These are phyloP conservation scores for Limosa lapponica DNA, from an alignment of 2,797 vertebrate species.

Conservation along the genomic window DNA sequence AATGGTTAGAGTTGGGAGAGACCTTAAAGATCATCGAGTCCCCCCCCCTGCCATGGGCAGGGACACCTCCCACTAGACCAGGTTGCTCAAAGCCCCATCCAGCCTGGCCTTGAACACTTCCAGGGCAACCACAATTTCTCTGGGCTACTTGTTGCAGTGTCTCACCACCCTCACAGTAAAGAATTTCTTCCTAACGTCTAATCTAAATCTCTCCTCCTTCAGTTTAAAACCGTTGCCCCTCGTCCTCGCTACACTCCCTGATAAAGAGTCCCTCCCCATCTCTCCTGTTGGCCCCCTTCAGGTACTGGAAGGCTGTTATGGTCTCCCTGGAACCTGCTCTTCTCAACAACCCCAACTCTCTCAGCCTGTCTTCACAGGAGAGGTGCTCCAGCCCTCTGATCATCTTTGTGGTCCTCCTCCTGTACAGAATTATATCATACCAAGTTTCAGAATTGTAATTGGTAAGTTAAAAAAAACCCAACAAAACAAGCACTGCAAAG, in stretches of 20 bases:
- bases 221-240: not conserved
- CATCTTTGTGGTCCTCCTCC: not conserved
- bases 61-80: not conserved
- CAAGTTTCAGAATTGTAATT: not conserved
- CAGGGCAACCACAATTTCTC: not conserved
- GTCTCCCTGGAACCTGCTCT: not conserved
- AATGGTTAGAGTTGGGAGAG: not conserved
- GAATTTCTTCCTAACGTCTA: not conserved
- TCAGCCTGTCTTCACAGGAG: not conserved
- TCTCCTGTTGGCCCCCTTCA: not conserved
- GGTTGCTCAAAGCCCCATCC: not conserved
- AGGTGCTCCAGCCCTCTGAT: not conserved
- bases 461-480: not conserved
- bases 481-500: not conserved
- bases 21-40: not conserved
- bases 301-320: not conserved
- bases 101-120: not conserved
- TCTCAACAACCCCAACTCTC: not conserved
- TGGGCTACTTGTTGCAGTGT: not conserved
- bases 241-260: not conserved
- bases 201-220: not conserved
- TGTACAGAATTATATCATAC: not conserved
- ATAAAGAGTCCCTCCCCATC: not conserved
- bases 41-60: not conserved
- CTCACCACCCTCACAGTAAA: not conserved